phyloP scores from a whole-genome alignment of 2,888 invertebrate species.

The Pterostichus madidus region DNA sequence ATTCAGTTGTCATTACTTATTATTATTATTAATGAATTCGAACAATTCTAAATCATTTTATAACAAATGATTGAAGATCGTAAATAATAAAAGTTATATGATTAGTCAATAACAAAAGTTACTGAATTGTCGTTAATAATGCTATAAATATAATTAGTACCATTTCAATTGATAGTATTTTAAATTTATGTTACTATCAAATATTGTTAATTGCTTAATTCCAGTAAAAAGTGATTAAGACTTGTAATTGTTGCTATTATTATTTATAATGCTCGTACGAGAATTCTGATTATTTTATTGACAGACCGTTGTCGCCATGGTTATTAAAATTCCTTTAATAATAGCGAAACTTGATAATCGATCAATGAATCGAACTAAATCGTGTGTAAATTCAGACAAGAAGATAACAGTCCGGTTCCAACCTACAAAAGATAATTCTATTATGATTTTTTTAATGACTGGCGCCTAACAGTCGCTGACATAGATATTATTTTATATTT shows the following conservation, averaged over 20 bases:
- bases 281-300: not conserved
- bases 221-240: conserved; percentile 2
- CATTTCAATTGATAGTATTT: not conserved
- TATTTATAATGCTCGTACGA: not conserved
- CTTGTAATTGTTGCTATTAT: not conserved
- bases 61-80: too few relatives aligned
- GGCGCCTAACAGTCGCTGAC: conserved; percentile 26
- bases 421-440: conserved; percentile 9
- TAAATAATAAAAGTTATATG: too few relatives aligned
- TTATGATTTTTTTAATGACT: not conserved
- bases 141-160: too few relatives aligned
- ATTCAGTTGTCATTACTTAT: too few relatives aligned
- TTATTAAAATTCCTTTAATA: conserved; percentile 19
- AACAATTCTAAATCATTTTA: too few relatives aligned
- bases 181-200: not conserved
- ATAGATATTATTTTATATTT: not conserved
- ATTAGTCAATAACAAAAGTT: too few relatives aligned
- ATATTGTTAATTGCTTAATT: not conserved
- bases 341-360: conserved; percentile 9
- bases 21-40: too few relatives aligned
- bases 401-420: conserved; percentile 18
- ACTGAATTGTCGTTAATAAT: too few relatives aligned
- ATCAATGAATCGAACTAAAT: conserved; percentile 23
- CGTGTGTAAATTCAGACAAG: conserved; percentile 33
- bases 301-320: conserved; percentile 5